These are phyloP conservation scores for Holacanthus passer DNA, from an alignment of 2,113 vertebrate genomes.

Conservation along the genomic window DNA sequence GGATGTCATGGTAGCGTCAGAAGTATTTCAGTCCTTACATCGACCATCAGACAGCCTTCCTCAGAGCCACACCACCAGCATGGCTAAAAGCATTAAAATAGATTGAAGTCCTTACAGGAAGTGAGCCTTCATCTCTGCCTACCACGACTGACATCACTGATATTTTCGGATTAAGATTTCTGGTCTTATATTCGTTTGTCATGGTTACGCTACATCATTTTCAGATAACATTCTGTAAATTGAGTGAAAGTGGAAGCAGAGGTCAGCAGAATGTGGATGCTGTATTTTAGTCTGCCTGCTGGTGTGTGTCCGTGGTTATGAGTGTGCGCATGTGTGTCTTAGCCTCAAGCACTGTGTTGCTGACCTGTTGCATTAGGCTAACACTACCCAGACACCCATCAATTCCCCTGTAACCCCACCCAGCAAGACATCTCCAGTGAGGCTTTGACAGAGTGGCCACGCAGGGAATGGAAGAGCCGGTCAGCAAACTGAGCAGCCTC, in stretches of 20 bases:
- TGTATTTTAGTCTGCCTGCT: not conserved
- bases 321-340: not conserved
- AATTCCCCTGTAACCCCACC: not conserved
- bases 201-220: slow-evolving; percentile 21
- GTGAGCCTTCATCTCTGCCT: not conserved
- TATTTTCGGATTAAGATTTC: not conserved
- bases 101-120: not conserved
- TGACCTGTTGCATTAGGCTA: slow-evolving; percentile 59
- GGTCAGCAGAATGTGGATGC: not conserved
- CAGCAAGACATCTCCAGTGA: not conserved
- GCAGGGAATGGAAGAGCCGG: not conserved
- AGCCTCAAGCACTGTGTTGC: slow-evolving; percentile 48
- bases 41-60: not conserved
- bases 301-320: not conserved
- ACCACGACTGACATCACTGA: not conserved
- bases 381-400: slow-evolving; percentile 53
- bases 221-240: not conserved
- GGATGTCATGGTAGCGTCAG: too few species aligned
- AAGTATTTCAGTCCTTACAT: not conserved
- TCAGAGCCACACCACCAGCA: not conserved
- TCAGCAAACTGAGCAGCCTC: slow-evolving; percentile 27
- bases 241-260: slow-evolving; percentile 25
- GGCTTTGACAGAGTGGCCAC: slow-evolving; percentile 21
- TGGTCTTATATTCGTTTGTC: not conserved
- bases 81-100: not conserved